Conservation (phyloP, 2,888 invertebrate genomes). For the Latheticus oryzae region DNA sequence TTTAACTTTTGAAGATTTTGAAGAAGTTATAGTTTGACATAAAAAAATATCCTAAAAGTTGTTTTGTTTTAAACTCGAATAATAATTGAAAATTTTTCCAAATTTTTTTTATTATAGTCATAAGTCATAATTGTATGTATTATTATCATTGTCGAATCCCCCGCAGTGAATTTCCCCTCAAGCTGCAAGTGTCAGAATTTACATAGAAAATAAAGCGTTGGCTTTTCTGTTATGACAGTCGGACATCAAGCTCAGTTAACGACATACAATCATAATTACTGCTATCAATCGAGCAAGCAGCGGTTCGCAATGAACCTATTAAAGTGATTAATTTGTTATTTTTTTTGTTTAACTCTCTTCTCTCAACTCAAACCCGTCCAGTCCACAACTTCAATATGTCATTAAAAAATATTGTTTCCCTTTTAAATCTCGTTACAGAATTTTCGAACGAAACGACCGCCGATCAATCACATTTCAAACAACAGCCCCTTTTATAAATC, state of each 20-base stretch:
- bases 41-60: too few species aligned
- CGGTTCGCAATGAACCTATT: conserved; percentile 61
- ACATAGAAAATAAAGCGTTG: conserved; percentile 53
- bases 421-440: conserved; percentile 54
- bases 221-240: conserved; percentile 57
- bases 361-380: too few species aligned
- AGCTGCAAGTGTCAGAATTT: conserved; percentile 47
- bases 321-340: conserved; percentile 63
- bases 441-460: conserved; percentile 48
- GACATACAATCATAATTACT: conserved; percentile 62
- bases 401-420: conserved; percentile 60
- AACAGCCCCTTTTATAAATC: conserved; percentile 31
- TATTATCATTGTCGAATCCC: too few species aligned
- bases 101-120: too few species aligned
- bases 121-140: too few species aligned
- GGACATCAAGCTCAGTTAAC: conserved; percentile 60
- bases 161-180: conserved; percentile 22
- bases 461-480: conserved; percentile 50
- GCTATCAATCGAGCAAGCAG: conserved; percentile 60
- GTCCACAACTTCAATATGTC: conserved; percentile 59
- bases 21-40: too few species aligned
- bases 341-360: conserved; percentile 56
- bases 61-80: too few species aligned
- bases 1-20: too few species aligned
- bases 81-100: too few species aligned